A percentile compares a stretch with the other conserved stretches of the same genome.
These are phyloP conservation scores for Stenodema calcarata DNA, from an alignment of 2,888 invertebrate genomes.

Conservation along the genomic window DNA sequence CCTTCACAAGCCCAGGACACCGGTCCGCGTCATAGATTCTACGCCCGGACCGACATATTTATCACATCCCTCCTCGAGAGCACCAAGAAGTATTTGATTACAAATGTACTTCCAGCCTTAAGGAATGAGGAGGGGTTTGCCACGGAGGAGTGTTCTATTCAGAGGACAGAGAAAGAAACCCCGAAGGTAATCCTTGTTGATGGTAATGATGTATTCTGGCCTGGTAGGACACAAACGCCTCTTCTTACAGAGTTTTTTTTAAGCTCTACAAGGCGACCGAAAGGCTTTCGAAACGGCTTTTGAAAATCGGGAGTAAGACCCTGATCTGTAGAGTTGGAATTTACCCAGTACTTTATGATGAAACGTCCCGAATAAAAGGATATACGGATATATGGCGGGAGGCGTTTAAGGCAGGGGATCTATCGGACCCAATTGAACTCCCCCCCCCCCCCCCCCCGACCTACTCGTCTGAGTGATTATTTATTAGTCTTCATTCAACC, in stretches of 20 bases:
- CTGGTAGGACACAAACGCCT: constrained; percentile 24
- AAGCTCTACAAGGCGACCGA: constrained; percentile 17
- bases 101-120: constrained; percentile 25
- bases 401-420: not conserved
- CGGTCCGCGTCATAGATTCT: constrained; percentile 17
- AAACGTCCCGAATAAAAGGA: not conserved
- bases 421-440: constrained; percentile 24
- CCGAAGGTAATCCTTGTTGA: constrained; percentile 47
- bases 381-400: not conserved
- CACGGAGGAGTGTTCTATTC: constrained; percentile 27
- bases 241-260: constrained; percentile 9
- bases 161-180: constrained; percentile 25
- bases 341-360: constrained; percentile 11
- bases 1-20: constrained; percentile 1
- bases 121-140: constrained; percentile 9
- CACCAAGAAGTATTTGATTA: constrained; percentile 32
- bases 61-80: not conserved
- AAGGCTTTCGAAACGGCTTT: constrained; percentile 6
- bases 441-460: not conserved
- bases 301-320: constrained; percentile 36
- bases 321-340: constrained; percentile 31
- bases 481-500: constrained; percentile 34
- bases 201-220: constrained; percentile 49
- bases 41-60: constrained; percentile 31
- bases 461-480: not conserved